Percentiles rank a stretch among this genome's conserved stretches.
These are phyloP conservation scores for Trogon surrucura DNA, from an alignment of 2,113 vertebrate species.

Conservation along the genomic window DNA sequence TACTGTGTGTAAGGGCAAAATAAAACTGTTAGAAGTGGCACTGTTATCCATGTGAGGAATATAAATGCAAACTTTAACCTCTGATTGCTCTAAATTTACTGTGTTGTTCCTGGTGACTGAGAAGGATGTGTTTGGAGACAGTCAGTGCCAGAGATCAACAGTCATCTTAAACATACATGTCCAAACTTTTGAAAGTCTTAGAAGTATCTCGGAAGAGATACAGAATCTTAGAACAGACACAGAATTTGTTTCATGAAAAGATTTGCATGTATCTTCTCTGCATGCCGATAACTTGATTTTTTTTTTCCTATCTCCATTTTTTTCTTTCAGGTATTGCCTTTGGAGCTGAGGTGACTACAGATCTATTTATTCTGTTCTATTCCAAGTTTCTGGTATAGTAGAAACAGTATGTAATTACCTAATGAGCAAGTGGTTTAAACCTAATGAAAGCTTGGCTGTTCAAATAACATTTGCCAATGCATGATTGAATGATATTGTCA, in stretches of 20 bases:
- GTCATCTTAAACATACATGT: rapidly evolving
- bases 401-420: not conserved
- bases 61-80: not conserved
- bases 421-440: not conserved
- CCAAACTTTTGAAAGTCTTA: not conserved
- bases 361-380: not conserved
- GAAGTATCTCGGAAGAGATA: not conserved
- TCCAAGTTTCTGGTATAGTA: not conserved
- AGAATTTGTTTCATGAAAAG: not conserved
- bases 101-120: not conserved
- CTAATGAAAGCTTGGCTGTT: not conserved
- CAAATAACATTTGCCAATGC: slow-evolving; percentile 11
- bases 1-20: not conserved
- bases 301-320: not conserved
- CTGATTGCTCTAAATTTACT: not conserved
- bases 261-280: not conserved
- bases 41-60: not conserved
- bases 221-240: not conserved
- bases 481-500: not conserved
- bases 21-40: not conserved
- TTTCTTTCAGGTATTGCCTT: slow-evolving; percentile 13
- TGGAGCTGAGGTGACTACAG: slow-evolving; percentile 33
- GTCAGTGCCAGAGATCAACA: rapidly evolving
- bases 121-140: not conserved
- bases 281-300: not conserved